Percentiles rank a stretch among this genome's conserved stretches.
phyloP scores from a whole-genome alignment of 2,888 invertebrate genomes.

The Melolontha melolontha region DNA sequence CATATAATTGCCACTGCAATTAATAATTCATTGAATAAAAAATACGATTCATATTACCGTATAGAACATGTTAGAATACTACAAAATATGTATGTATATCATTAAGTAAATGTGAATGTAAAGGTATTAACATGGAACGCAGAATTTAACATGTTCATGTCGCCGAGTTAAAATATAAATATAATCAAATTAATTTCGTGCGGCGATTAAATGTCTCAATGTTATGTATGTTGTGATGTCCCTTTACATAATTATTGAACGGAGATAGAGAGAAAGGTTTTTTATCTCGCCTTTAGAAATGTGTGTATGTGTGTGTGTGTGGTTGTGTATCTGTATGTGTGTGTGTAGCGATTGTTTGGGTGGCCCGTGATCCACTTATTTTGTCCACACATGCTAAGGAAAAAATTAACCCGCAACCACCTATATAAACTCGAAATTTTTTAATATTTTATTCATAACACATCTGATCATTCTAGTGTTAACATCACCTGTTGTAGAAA shows the following conservation, averaged over 20 bases:
- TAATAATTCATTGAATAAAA: too few species aligned
- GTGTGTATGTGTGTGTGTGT: background rate
- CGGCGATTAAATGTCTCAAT: constrained; percentile 7
- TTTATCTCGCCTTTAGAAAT: background rate
- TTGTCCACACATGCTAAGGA: constrained; percentile 17
- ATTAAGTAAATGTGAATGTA: too few species aligned
- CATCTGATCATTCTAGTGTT: constrained; percentile 10
- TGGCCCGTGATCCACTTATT: constrained; percentile 25
- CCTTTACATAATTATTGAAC: constrained; percentile 15
- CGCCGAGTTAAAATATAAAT: background rate
- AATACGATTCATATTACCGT: too few species aligned
- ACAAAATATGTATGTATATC: too few species aligned
- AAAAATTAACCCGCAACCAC: constrained; percentile 18
- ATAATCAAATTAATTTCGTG: constrained; percentile 4
- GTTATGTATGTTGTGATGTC: constrained; percentile 5
- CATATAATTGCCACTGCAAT: too few species aligned
- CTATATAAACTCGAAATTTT: constrained; percentile 28
- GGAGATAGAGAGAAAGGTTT: constrained; percentile 14
- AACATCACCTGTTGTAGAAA: background rate
- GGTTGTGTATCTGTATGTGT: background rate
- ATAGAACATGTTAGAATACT: too few species aligned
- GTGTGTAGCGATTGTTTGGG: constrained; percentile 14
- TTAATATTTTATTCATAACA: constrained; percentile 16
- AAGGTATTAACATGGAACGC: too few species aligned
- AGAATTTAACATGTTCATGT: background rate